These are phyloP conservation scores for Eupithecia exiguata DNA, from an alignment of 2,888 invertebrate species.

Conservation along the genomic window DNA sequence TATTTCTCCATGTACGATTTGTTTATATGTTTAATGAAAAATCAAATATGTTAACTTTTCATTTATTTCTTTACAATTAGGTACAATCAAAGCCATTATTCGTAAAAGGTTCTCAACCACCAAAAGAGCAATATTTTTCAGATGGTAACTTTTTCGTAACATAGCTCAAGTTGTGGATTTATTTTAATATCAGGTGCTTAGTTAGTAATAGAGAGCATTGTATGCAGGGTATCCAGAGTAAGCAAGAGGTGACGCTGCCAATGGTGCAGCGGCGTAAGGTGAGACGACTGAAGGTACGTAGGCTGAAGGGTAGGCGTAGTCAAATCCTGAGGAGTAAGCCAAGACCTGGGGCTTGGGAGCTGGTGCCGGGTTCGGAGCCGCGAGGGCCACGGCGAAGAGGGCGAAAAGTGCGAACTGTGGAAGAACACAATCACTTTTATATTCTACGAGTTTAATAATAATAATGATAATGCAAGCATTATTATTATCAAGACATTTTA, in stretches of 20 bases:
- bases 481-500: too few species aligned
- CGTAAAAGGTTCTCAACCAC: background rate
- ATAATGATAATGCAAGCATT: too few species aligned
- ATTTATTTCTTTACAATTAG: background rate
- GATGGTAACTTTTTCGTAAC: background rate
- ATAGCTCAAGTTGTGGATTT: background rate
- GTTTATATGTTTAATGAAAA: background rate
- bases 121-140: background rate
- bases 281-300: conserved; percentile 54
- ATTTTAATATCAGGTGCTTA: background rate
- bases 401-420: conserved; percentile 79
- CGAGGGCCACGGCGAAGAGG: conserved; percentile 77
- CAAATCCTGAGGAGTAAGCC: conserved; percentile 60
- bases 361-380: conserved; percentile 68
- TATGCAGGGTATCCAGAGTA: conserved; percentile 57
- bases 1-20: background rate
- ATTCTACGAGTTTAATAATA: background rate
- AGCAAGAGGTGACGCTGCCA: conserved; percentile 51
- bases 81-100: background rate
- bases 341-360: conserved; percentile 57
- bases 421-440: conserved; percentile 20
- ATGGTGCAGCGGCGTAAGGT: conserved; percentile 55
- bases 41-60: background rate
- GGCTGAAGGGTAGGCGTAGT: conserved; percentile 60
- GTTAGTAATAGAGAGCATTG: conserved; percentile 26